Evolutionary conservation across 1,140 invertebrate species (phyloP), one percentile per base, ranked within the genome.

Genomic region (Oryzaephilus surinamensis): DNA sequence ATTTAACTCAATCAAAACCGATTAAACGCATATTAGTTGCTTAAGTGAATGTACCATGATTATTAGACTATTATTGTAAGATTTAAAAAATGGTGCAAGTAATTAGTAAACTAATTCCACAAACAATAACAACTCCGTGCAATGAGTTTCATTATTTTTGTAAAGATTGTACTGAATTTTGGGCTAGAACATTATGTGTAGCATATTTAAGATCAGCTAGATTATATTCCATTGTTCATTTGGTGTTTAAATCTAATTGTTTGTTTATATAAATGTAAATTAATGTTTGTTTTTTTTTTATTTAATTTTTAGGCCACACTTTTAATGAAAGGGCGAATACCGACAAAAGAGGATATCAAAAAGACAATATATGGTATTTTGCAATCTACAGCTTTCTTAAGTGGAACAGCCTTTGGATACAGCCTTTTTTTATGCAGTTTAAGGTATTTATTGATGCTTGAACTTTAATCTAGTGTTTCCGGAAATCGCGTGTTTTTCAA

Each of bases 351-450:
- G 50, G 81, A 82, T 51, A 46, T 82, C 12, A 71, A 70, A 48
- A 73, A 70, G 54, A 77, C 79, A 2, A 26, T 84, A 2, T 53
- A 70, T 15, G 79, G 23, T 28, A 80, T 84, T 30, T 41, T 84
- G 2, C 79, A 80, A 57, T 89, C 85, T 1, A 77, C 79, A 0
- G 68, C 74, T 1, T 90, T 90, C 59, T 63, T 90, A 13, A 76
- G 76, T 19, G 77, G 74, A 49, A 84, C 81, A 64, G 79, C 68
- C 18, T 79, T 81, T 59, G 66, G 76, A 6, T 88, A 80, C 58
- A 73, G 84, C 3, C 51, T 75, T 23, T 76, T 76, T 48, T 71
- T 83, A 48, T 90, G 85, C 60, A 36, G 62, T 17, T 54, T 78
- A 43, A 71, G 77, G 74, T 79, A 67, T 50, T 6, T n/a, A 24